Evolutionary conservation across 1,140 invertebrate genomes (phyloP).

Genomic region (Cyclargus thomasi): DNA sequence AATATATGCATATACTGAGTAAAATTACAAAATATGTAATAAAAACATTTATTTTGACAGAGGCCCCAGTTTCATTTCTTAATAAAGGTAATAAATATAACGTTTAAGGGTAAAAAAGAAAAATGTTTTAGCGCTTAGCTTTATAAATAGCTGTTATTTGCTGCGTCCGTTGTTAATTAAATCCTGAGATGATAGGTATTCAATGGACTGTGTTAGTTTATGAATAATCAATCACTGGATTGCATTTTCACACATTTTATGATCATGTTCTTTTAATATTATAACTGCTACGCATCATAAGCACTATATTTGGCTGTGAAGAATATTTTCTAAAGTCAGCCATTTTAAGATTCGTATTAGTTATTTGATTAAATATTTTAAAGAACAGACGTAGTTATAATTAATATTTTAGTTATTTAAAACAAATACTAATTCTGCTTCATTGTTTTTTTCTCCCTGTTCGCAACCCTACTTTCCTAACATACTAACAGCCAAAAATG

Average conservation of each 20-base stretch:
- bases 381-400: no score
- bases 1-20: neutral
- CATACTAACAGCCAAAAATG: slow-evolving; percentile 68
- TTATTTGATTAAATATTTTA: neutral
- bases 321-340: neutral
- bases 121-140: slow-evolving; percentile 43
- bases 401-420: slow-evolving; percentile 26
- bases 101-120: slow-evolving; percentile 32
- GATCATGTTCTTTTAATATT: slow-evolving; percentile 27
- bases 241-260: slow-evolving; percentile 23
- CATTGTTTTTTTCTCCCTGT: slow-evolving; percentile 47
- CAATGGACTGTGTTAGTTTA: neutral
- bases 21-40: slow-evolving; percentile 22
- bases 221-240: slow-evolving; percentile 28
- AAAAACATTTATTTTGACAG: slow-evolving; percentile 65
- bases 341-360: neutral
- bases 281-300: neutral
- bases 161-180: slow-evolving; percentile 17
- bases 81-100: slow-evolving; percentile 60
- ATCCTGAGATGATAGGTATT: neutral
- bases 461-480: slow-evolving; percentile 40
- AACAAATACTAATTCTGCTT: slow-evolving; percentile 62
- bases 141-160: slow-evolving; percentile 29
- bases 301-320: neutral
- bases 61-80: slow-evolving; percentile 66